phyloP scores from a whole-genome alignment of 1,140 invertebrate genomes.

The Rhizoglyphus robini region DNA sequence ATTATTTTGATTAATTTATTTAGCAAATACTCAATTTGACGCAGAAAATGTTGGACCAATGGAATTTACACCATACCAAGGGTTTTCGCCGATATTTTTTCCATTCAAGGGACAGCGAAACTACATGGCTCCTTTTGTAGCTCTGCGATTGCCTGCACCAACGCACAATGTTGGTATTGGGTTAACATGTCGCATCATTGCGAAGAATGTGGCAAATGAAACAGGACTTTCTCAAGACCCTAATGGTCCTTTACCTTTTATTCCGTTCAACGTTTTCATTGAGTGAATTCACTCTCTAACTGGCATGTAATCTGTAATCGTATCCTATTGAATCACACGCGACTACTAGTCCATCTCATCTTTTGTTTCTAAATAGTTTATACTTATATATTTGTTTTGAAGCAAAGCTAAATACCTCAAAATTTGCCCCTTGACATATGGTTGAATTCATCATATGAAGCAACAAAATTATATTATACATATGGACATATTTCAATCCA shows the following conservation, averaged over 20 bases:
- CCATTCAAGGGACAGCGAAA: conserved; percentile 16
- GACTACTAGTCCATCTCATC: too few relatives aligned
- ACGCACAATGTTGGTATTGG: conserved; percentile 24
- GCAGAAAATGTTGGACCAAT: conserved; percentile 19
- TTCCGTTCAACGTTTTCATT: conserved; percentile 19
- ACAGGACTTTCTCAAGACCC: conserved; percentile 21
- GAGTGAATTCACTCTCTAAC: conserved; percentile 7
- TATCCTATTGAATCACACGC: too few relatives aligned
- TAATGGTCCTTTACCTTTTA: conserved; percentile 11
- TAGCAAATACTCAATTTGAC: conserved; percentile 19
- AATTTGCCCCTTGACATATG: too few relatives aligned
- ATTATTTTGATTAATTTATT: not conserved
- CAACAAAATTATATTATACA: too few relatives aligned
- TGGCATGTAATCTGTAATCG: too few relatives aligned
- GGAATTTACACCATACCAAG: conserved; percentile 21
- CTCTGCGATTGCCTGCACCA: conserved; percentile 22
- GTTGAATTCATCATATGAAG: too few relatives aligned
- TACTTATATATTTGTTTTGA: too few relatives aligned
- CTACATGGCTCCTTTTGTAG: conserved; percentile 22
- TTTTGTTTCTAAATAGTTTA: too few relatives aligned
- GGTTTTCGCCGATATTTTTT: conserved; percentile 15
- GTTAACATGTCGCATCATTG: conserved; percentile 26
- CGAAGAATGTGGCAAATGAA: conserved; percentile 14
- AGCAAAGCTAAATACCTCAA: too few relatives aligned
- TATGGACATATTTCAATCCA: too few relatives aligned